Conservation (phyloP, 2,113 vertebrate species). For the Halcyon senegalensis region DNA sequence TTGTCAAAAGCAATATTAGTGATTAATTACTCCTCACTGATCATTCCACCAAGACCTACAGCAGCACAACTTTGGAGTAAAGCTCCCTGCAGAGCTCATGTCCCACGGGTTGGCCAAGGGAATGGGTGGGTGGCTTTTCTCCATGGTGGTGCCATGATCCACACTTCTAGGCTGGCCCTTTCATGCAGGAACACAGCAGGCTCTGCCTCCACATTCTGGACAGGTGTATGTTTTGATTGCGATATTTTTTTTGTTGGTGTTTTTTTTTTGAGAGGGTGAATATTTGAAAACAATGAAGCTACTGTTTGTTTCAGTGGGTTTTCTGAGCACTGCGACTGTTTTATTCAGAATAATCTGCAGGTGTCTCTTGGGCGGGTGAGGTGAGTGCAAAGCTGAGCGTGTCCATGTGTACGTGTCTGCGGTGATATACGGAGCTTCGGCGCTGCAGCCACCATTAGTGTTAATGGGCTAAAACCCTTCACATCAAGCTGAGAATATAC, state of each 20-base stretch:
- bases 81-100: not conserved
- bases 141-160: fast-evolving
- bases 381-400: not conserved
- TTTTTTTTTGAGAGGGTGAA: not conserved
- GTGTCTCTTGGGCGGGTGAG: not conserved
- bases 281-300: not conserved
- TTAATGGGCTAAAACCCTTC: not conserved
- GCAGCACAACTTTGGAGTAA: not conserved
- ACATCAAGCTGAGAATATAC: not conserved
- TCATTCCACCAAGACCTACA: not conserved
- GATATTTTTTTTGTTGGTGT: not conserved
- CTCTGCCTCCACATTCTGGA: not conserved
- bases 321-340: not conserved
- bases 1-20: not conserved
- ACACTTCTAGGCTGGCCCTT: not conserved
- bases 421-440: not conserved
- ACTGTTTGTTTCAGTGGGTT: not conserved
- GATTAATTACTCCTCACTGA: not conserved
- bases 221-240: not conserved
- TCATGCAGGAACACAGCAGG: fast-evolving
- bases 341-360: not conserved
- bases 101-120: too few relatives aligned
- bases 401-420: not conserved
- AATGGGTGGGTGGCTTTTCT: not conserved
- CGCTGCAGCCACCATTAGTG: not conserved